Conservation (phyloP, 1,140 invertebrate genomes). For the Drosophila mauritiana region DNA sequence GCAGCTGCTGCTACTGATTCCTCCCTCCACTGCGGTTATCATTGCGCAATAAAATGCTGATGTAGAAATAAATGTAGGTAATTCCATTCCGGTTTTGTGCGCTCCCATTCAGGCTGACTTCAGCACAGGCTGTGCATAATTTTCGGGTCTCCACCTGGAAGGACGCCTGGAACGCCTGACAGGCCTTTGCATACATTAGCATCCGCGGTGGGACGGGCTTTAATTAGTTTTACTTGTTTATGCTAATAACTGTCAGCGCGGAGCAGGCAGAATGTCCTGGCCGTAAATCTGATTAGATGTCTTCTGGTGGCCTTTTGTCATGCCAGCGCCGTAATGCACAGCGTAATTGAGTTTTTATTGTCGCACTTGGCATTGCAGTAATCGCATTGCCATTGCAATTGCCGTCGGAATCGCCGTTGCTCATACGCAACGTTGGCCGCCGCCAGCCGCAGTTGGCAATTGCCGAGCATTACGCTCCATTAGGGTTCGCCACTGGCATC, state of each 20-base stretch:
- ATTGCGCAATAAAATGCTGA: conserved; percentile 72
- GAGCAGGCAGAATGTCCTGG: not conserved
- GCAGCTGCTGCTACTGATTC: conserved; percentile 20
- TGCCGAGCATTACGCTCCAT: conserved; percentile 25
- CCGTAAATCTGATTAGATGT: conserved; percentile 71
- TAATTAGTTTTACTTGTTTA: conserved; percentile 82
- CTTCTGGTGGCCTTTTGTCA: conserved; percentile 48
- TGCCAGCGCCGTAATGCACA: conserved; percentile 50
- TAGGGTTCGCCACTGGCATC: conserved; percentile 17
- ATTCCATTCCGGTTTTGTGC: conserved; percentile 64
- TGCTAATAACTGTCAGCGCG: conserved; percentile 54
- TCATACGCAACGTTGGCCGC: conserved; percentile 57
- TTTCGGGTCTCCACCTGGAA: conserved; percentile 29
- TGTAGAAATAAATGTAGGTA: conserved; percentile 77
- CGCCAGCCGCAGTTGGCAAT: conserved; percentile 8
- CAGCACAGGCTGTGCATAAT: conserved; percentile 46
- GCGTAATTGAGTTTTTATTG: conserved; percentile 74
- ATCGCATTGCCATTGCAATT: conserved; percentile 49
- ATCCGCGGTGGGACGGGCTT: conserved; percentile 58
- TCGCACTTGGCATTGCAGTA: conserved; percentile 58
- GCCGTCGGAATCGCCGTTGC: conserved; percentile 28
- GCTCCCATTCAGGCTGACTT: conserved; percentile 19
- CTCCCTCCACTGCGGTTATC: conserved; percentile 26
- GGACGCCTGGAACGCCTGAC: conserved; percentile 30
- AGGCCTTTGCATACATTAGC: conserved; percentile 75